A percentile compares a stretch with the other conserved stretches of the same genome.
Conservation (phyloP, 2,113 vertebrate species). For the Corydoras maculifer region DNA sequence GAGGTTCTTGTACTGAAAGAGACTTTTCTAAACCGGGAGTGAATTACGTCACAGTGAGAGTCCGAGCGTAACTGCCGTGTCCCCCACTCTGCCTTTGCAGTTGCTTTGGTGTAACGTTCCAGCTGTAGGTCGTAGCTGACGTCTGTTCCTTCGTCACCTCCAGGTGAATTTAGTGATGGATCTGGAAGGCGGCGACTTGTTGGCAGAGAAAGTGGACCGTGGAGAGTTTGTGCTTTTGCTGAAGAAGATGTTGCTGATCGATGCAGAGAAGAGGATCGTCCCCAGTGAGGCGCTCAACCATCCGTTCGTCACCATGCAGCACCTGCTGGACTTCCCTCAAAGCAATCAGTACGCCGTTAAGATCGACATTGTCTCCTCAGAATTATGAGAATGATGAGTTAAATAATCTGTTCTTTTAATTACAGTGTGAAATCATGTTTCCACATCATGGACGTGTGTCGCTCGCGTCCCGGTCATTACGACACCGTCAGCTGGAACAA, state of each 20-base stretch:
- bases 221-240: conserved; percentile 92
- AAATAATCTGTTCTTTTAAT: not conserved
- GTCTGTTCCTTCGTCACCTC: not conserved
- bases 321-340: conserved; percentile 95
- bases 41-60: too few species aligned
- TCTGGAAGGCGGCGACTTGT: conserved; percentile 92
- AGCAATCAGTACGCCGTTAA: conserved; percentile 81
- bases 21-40: too few species aligned
- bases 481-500: conserved; percentile 84
- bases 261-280: conserved; percentile 89
- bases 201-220: conserved; percentile 93
- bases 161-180: conserved; percentile 99
- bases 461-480: conserved; percentile 74
- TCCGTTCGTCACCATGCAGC: conserved; percentile 96
- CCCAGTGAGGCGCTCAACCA: conserved; percentile 86
- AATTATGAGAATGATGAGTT: too few species aligned
- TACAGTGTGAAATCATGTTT: conserved; percentile 93
- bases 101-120: too few species aligned
- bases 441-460: conserved; percentile 96
- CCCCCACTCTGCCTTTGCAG: too few species aligned
- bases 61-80: too few species aligned
- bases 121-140: too few species aligned
- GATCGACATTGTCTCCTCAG: too few species aligned
- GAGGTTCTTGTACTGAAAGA: too few species aligned
- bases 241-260: conserved; percentile 97